These are phyloP conservation scores for Montipora sp. DNA, from an alignment of 64 coral and sea anemone species.

Conservation along the genomic window DNA sequence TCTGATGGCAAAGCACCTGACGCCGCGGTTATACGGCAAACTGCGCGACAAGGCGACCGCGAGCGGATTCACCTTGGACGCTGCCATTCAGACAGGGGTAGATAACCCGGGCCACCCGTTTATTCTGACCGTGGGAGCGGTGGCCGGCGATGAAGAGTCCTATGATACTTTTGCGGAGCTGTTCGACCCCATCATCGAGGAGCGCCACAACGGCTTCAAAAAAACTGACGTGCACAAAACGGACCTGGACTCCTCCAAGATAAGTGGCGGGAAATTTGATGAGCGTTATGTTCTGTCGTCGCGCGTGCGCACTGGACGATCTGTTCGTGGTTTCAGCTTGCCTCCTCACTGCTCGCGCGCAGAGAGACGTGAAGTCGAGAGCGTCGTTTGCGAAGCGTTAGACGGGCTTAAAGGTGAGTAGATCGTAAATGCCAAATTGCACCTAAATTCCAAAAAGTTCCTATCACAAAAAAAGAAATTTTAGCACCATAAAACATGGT, in stretches of 20 bases:
- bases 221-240: constrained; percentile 85
- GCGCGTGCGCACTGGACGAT: constrained; percentile 95
- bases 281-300: constrained; percentile 94
- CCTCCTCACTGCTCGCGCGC: constrained; percentile 89
- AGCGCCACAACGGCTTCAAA: constrained; percentile 89
- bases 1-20: constrained; percentile 91
- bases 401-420: constrained; percentile 81
- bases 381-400: constrained; percentile 85
- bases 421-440: no score
- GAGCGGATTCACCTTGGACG: constrained; percentile 82
- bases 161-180: constrained; percentile 93
- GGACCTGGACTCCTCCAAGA: constrained; percentile 80
- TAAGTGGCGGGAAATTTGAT: constrained; percentile 89
- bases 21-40: constrained; percentile 87
- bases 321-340: constrained; percentile 90
- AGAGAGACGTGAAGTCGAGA: constrained; percentile 92
- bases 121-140: constrained; percentile 85
- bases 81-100: constrained; percentile 89
- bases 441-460: no score
- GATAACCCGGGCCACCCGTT: constrained; percentile 98
- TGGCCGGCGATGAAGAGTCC: constrained; percentile 96
- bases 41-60: constrained; percentile 76
- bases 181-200: constrained; percentile 93
- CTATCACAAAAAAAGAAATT: no score
- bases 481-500: no score